Evolutionary conservation across 1,140 invertebrate genomes (phyloP).

Genomic region (Atta colombica): DNA sequence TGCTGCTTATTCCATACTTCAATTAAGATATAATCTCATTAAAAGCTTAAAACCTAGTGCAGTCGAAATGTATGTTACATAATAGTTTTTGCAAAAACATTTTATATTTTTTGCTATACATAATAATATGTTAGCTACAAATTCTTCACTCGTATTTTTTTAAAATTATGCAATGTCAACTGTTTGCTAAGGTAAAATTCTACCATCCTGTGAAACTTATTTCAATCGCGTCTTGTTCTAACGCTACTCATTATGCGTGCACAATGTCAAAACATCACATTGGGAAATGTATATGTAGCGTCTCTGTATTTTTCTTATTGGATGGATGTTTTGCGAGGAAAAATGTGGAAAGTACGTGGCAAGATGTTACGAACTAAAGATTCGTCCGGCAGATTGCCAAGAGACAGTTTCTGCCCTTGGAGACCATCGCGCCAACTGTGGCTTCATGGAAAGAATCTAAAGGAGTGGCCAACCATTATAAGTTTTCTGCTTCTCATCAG

Average conservation of each 20-base stretch:
- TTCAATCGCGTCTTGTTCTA: background rate
- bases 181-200: background rate
- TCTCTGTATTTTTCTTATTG: conserved; percentile 61
- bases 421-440: conserved; percentile 74
- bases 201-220: background rate
- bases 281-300: conserved; percentile 64
- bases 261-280: conserved; percentile 44
- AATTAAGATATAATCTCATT: conserved; percentile 18
- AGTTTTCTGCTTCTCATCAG: conserved; percentile 67
- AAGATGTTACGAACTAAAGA: conserved; percentile 55
- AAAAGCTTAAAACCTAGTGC: background rate
- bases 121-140: conserved; percentile 27
- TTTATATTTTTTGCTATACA: background rate
- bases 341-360: conserved; percentile 59
- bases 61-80: conserved; percentile 24
- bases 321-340: conserved; percentile 62
- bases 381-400: conserved; percentile 79
- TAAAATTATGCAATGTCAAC: conserved; percentile 27
- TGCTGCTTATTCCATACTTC: background rate
- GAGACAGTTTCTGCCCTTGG: conserved; percentile 73
- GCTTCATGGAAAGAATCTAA: conserved; percentile 77
- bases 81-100: background rate
- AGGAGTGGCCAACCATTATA: conserved; percentile 66
- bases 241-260: background rate
- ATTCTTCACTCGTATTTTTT: background rate